These are phyloP conservation scores for Tiphia femorata DNA, from an alignment of 2,888 invertebrate species.

Conservation along the genomic window DNA sequence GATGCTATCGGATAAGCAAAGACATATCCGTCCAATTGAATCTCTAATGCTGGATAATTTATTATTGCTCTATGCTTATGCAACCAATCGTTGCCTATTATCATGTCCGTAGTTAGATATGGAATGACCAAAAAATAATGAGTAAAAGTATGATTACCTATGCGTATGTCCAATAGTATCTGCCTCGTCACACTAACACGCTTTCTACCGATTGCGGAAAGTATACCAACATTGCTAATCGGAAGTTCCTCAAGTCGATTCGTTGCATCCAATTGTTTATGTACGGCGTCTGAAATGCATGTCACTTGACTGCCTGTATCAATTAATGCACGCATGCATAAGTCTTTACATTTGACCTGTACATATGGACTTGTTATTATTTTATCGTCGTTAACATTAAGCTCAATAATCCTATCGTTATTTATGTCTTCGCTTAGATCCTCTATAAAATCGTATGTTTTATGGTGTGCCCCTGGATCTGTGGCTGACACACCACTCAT, in stretches of 20 bases:
- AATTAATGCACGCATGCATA: slow-evolving; percentile 2
- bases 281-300: slow-evolving; percentile 15
- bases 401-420: not conserved
- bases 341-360: not conserved
- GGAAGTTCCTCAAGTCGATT: slow-evolving; percentile 20
- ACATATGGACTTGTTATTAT: not conserved
- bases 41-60: slow-evolving; percentile 14
- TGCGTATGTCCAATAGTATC: slow-evolving; percentile 14
- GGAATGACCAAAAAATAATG: slow-evolving; percentile 24
- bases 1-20: slow-evolving; percentile 1
- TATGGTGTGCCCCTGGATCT: slow-evolving; percentile 10
- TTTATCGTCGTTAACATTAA: not conserved
- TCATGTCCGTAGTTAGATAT: slow-evolving; percentile 18
- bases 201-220: slow-evolving; percentile 19
- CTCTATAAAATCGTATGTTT: slow-evolving; percentile 8
- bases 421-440: slow-evolving; percentile 3
- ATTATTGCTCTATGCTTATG: slow-evolving; percentile 16
- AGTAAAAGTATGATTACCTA: slow-evolving; percentile 4
- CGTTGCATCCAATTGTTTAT: slow-evolving; percentile 2
- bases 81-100: slow-evolving; percentile 36
- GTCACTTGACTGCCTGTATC: slow-evolving; percentile 28
- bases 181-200: slow-evolving; percentile 9
- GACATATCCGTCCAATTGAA: slow-evolving; percentile 9
- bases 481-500: not conserved
- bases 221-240: slow-evolving; percentile 17